Conservation (phyloP, 2,113 vertebrate species). For the Pomatostomus ruficeps region DNA sequence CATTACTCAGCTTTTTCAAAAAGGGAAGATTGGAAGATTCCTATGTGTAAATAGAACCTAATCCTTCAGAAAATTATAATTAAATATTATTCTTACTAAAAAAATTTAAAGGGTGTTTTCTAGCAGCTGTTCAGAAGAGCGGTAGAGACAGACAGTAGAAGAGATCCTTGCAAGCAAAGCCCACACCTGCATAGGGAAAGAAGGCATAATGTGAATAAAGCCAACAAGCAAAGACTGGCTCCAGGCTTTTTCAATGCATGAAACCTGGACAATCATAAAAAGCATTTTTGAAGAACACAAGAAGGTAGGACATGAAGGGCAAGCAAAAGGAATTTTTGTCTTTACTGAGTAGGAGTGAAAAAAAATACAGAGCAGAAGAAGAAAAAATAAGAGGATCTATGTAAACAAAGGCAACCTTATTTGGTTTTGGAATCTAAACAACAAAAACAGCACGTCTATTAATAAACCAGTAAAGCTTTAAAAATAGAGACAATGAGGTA, state of each 20-base stretch:
- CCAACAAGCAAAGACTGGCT: not conserved
- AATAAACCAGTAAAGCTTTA: not conserved
- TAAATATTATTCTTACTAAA: not conserved
- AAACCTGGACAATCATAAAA: not conserved
- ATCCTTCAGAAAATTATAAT: not conserved
- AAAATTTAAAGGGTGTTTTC: not conserved
- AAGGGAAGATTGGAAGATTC: not conserved
- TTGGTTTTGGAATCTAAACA: not conserved
- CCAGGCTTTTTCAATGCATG: not conserved
- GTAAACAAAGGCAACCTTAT: not conserved
- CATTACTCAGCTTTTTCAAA: not conserved
- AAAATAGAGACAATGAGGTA: not conserved
- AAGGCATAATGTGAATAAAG: not conserved
- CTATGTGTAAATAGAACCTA: not conserved
- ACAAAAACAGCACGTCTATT: rapidly evolving
- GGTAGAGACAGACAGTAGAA: not conserved
- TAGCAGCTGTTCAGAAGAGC: not conserved
- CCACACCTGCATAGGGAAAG: not conserved
- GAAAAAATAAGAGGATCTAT: not conserved
- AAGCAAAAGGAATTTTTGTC: not conserved
- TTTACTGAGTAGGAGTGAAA: not conserved
- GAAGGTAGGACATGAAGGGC: not conserved
- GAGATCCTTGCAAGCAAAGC: not conserved
- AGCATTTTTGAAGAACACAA: not conserved
- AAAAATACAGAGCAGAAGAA: not conserved